Conservation (phyloP, 2,888 invertebrate genomes). For the Scaptomyza parva region DNA sequence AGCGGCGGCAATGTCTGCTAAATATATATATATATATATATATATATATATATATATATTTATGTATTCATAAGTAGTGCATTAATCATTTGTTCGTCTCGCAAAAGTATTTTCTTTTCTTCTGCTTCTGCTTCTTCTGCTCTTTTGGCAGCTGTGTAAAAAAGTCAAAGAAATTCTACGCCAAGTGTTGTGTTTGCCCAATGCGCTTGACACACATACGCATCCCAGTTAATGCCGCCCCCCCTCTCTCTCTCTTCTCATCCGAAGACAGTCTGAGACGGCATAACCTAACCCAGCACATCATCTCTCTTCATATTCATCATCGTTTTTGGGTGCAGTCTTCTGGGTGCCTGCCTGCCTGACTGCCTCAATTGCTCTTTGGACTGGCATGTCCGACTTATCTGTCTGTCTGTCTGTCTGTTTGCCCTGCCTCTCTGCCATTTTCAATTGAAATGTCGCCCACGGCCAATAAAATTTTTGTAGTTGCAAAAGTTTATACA, state of each 20-base stretch:
- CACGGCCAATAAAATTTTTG: constrained; percentile 62
- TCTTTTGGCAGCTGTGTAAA: constrained; percentile 31
- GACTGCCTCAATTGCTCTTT: constrained; percentile 21
- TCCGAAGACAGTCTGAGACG: neutral
- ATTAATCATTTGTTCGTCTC: constrained; percentile 71
- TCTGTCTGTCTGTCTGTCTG: constrained; percentile 5
- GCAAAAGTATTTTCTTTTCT: constrained; percentile 1
- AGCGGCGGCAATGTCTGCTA: constrained; percentile 51
- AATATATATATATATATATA: constrained; percentile 39
- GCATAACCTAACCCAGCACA: constrained; percentile 24
- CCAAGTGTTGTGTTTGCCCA: constrained; percentile 72
- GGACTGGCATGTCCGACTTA: constrained; percentile 5
- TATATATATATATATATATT: constrained; percentile 16
- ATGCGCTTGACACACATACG: constrained; percentile 76
- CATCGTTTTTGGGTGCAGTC: constrained; percentile 52
- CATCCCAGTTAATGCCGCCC: constrained; percentile 32
- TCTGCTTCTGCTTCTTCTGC: no score
- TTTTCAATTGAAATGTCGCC: constrained; percentile 74
- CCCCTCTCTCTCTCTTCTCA: no score
- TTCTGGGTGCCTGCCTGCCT: no score
- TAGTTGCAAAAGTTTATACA: constrained; percentile 38
- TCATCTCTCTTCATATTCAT: constrained; percentile 41
- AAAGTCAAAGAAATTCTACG: constrained; percentile 62
- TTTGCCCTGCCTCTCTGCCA: constrained; percentile 48
- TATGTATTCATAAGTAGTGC: constrained; percentile 53